Base-by-base conservation (phyloP, 1,140 invertebrate species). In the Nasonia vitripennis region DNA sequence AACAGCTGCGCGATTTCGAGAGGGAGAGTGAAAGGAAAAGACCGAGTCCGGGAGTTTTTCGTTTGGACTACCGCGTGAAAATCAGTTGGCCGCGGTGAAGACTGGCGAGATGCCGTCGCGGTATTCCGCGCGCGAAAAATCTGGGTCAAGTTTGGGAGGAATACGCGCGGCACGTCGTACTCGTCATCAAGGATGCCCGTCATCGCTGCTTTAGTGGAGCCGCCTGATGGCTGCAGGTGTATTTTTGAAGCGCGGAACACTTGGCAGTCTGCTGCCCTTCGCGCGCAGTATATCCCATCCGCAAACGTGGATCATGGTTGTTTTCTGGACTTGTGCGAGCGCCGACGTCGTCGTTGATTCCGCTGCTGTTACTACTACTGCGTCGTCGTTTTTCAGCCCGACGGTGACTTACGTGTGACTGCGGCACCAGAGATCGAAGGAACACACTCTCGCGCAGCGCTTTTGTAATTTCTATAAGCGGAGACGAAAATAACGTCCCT, bases 141-240 rank as follows among this genome's bases (percentile, higher is more conserved):
- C 78, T 89, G 51, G 88, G 87, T 89, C 89, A 90, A 91, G 89
- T 90, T 90, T 87, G 89, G 78, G n/a, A 71, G 68, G 68, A 34
- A 27, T 14, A 27, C 27, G 27, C 68, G 68, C 68, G 7, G 68
- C 27, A 71, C 20, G 51, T 3, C n/a, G 4, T 45, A 34, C 34
- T 23, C 12, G 67, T 45, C 41, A n/a, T 37, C 34, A 37, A 79
- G 55, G 20, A 79, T 79, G 55, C 9, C 37, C 27, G 10, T 20
- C 55, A n/a, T 20, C 55, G 55, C 55, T 62, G 55, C 17, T 20
- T 62, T 62, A 62, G 55, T 62, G 55, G 55, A 62, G 31, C 68
- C 68, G 23, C 23, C 41, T 37, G n/a, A 70, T 67, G n/a, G 27
- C 23, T 27, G 70, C 20, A 12, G 17, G 55, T 51, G 20, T 73